phyloP scores from a whole-genome alignment of 2,888 invertebrate species.

The Subacronicta megacephala region DNA sequence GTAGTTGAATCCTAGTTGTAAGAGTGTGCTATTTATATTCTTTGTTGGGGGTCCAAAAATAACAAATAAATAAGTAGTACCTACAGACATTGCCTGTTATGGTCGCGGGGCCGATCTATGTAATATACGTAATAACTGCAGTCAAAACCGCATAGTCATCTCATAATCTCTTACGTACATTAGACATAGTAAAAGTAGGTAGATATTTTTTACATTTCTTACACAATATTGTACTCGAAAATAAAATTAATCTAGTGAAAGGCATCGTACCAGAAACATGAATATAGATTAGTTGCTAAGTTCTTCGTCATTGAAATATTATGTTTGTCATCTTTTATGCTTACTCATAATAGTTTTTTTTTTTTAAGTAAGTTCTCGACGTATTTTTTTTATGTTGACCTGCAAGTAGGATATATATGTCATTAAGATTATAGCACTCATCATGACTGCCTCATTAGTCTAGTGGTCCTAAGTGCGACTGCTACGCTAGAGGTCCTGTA shows the following conservation, averaged over 20 bases:
- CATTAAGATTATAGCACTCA: too few relatives aligned
- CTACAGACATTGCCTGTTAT: too few relatives aligned
- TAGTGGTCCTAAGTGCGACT: too few relatives aligned
- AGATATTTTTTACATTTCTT: slow-evolving; percentile 13
- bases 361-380: too few relatives aligned
- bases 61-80: too few relatives aligned
- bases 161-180: slow-evolving; percentile 8
- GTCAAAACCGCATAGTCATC: slow-evolving; percentile 15
- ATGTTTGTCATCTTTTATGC: background rate
- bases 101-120: slow-evolving; percentile 11
- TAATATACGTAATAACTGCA: slow-evolving; percentile 16
- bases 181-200: slow-evolving; percentile 21
- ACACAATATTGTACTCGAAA: slow-evolving; percentile 22
- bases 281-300: slow-evolving; percentile 18
- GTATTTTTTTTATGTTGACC: too few relatives aligned
- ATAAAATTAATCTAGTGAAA: slow-evolving; percentile 30
- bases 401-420: too few relatives aligned
- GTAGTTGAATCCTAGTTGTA: too few relatives aligned
- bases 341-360: background rate
- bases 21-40: too few relatives aligned
- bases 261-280: slow-evolving; percentile 7
- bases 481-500: too few relatives aligned
- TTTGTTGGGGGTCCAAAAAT: too few relatives aligned
- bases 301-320: slow-evolving; percentile 1
- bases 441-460: too few relatives aligned